Evolutionary conservation across 1,140 invertebrate genomes (phyloP).

Genomic region (Ceratitis capitata): DNA sequence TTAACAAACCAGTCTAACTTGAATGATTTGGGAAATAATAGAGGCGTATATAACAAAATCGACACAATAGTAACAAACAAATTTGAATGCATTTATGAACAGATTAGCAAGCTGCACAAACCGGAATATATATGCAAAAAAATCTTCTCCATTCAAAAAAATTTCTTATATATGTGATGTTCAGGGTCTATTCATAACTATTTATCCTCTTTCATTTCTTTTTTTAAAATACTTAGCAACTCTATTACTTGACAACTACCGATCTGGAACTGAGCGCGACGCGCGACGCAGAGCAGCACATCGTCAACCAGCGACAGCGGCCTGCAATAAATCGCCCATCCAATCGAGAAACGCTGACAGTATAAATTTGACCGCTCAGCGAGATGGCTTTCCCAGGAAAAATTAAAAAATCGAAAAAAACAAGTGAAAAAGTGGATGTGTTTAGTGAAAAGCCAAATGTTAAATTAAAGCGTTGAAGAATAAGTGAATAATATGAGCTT

Average conservation of each 20-base stretch:
- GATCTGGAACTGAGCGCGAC: not conserved
- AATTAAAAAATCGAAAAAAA: slow-evolving; percentile 53
- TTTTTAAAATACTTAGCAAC: not conserved
- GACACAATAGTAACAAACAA: no score
- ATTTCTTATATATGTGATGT: no score
- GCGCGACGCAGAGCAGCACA: no score
- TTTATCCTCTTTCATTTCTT: no score
- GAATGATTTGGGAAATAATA: no score
- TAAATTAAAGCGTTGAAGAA: slow-evolving; percentile 48
- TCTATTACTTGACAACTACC: not conserved
- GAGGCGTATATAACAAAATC: no score
- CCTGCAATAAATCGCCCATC: slow-evolving; percentile 44
- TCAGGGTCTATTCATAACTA: no score
- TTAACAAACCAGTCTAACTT: no score
- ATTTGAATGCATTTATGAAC: no score
- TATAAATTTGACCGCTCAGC: slow-evolving; percentile 85
- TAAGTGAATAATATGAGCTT: not conserved
- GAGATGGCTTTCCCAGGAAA: slow-evolving; percentile 79
- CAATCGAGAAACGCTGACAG: slow-evolving; percentile 84
- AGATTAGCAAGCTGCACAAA: no score
- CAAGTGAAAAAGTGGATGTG: slow-evolving; percentile 31
- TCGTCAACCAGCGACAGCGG: not conserved
- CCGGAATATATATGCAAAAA: no score
- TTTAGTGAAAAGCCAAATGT: slow-evolving; percentile 59
- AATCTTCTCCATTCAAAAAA: no score